Evolutionary conservation across 2,797 vertebrate genomes (phyloP), one percentile per base, ranked within the genome.

Genomic region (Myotis vivesi): DNA sequence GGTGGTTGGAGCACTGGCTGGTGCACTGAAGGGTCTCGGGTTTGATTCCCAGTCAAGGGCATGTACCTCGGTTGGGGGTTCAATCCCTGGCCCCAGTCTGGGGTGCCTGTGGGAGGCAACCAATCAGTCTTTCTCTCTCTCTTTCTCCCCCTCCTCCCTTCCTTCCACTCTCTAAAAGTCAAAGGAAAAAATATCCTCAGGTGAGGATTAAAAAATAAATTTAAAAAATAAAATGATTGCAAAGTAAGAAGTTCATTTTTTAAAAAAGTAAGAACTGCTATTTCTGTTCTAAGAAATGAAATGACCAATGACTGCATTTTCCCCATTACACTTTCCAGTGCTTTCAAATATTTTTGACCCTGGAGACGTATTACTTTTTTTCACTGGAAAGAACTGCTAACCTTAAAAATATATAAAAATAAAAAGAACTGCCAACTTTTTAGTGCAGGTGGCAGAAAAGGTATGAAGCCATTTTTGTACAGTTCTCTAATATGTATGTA

Each of bases 381-480:
- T 36, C 64, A 57, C n/a, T 72, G 36, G 49, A 49, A 36, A 46
- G 44, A 53, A 12, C 4, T 28, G 33, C 75, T 55, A 23, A 36
- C 51, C 75, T 36, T 17, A 79, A 55, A 72, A 25, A 15, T 25
- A 79, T 16, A 38, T 55, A 55, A 9, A 25, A 49, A 33, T 23
- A 36, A 38, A 57, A 33, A 55, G 46, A 44, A 8, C 5, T 1
- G 13, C 38, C 11, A 5, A 16, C 33, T 36, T 20, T 44, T 25
- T 12, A 3, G 13, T 2, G 28, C 82, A 0, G 3, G 6, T 22
- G 11, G 1, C 6, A 8, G 55, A 12, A 12, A 8, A 38, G 0
- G 46, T 3, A 22, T 0, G 12, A 44, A 22, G 83, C 16, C 10
- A 3, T 28, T 28, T 62, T 25, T 36, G 44, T 1, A 2, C 33